phyloP scores from a whole-genome alignment of 2,888 invertebrate genomes.

The Drosophila vallismaia region DNA sequence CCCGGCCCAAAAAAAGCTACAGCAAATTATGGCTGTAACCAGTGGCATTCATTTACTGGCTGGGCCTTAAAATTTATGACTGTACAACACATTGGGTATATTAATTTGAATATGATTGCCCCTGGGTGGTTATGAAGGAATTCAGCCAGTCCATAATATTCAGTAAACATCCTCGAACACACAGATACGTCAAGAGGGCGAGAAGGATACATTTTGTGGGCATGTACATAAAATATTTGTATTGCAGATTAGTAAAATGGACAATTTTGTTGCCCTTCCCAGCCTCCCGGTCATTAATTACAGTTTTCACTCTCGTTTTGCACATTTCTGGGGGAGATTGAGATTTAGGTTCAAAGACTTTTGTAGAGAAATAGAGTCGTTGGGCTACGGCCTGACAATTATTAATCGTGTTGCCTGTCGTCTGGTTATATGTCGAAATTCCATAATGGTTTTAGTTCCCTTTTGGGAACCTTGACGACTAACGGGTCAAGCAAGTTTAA shows the following conservation, averaged over 20 bases:
- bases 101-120: constrained; percentile 80
- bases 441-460: not conserved
- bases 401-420: constrained; percentile 71
- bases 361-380: not conserved
- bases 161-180: constrained; percentile 27
- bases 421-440: constrained; percentile 22
- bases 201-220: constrained; percentile 11
- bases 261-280: constrained; percentile 61
- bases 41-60: constrained; percentile 36
- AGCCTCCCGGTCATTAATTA: constrained; percentile 69
- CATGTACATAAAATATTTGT: constrained; percentile 75
- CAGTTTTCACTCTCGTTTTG: constrained; percentile 61
- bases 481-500: not conserved
- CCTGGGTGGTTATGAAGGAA: constrained; percentile 51
- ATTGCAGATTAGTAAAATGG: constrained; percentile 74
- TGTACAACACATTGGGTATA: constrained; percentile 78
- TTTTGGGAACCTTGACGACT: not conserved
- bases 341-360: not conserved
- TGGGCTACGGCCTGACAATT: constrained; percentile 67
- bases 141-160: constrained; percentile 70
- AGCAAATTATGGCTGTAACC: constrained; percentile 23
- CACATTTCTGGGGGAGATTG: constrained; percentile 38
- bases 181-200: constrained; percentile 10
- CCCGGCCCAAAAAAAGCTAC: constrained; percentile 18
- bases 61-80: constrained; percentile 71